These are phyloP conservation scores for Thelaira solivaga DNA, from an alignment of 2,888 invertebrate species.

Conservation along the genomic window DNA sequence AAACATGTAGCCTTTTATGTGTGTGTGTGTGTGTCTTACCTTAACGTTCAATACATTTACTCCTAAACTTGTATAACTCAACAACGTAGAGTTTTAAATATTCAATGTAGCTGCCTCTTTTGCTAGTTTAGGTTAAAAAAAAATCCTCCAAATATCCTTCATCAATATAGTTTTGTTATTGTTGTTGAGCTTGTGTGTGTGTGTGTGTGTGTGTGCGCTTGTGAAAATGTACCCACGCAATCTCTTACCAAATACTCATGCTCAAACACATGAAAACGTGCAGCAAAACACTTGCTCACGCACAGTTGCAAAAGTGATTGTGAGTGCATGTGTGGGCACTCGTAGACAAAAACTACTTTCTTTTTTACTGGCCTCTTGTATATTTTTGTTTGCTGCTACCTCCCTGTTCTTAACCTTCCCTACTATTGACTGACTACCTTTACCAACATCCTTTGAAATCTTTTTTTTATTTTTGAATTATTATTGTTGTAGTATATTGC, in stretches of 20 bases:
- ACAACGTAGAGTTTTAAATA: slow-evolving; percentile 25
- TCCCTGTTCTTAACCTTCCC: not conserved
- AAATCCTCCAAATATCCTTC: slow-evolving; percentile 70
- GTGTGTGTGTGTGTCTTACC: not conserved
- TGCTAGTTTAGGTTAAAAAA: slow-evolving; percentile 34
- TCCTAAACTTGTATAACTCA: slow-evolving; percentile 32
- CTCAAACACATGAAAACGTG: not conserved
- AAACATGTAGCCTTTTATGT: no score
- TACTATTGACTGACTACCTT: not conserved
- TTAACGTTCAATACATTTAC: not conserved
- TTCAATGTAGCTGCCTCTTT: slow-evolving; percentile 20
- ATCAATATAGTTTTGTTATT: slow-evolving; percentile 70
- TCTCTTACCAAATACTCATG: slow-evolving; percentile 54
- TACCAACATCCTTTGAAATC: not conserved
- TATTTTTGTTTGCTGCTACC: not conserved
- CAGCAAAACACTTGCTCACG: not conserved
- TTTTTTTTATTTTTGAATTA: slow-evolving; percentile 32
- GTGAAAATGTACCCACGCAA: slow-evolving; percentile 57
- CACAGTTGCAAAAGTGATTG: not conserved
- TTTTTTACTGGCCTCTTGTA: not conserved
- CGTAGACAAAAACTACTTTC: slow-evolving; percentile 4
- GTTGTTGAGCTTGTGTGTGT: slow-evolving; percentile 8
- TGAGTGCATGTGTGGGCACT: no score
- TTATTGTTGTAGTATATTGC: no score
- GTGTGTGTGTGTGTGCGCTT: not conserved